Percentiles rank a stretch among this genome's conserved stretches.
Conservation (phyloP, 2,113 vertebrate genomes). For the Charina bottae region DNA sequence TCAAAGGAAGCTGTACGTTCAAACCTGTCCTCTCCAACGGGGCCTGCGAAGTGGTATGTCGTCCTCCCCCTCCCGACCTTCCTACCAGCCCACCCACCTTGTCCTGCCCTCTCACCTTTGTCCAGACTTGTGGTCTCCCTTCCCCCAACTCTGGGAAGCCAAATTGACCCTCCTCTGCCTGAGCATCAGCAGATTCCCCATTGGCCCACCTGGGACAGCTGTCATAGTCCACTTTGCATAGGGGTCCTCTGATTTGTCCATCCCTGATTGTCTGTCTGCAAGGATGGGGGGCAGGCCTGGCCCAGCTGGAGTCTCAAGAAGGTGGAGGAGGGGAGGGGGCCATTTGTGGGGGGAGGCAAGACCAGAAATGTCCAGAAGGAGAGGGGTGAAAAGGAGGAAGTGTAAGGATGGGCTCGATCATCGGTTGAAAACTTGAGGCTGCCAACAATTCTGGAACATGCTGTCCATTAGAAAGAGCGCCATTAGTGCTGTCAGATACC, state of each 20-base stretch:
- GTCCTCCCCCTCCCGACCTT: too few relatives aligned
- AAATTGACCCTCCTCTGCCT: too few relatives aligned
- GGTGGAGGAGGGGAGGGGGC: not conserved
- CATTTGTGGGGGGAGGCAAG: too few relatives aligned
- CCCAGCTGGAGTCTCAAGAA: not conserved
- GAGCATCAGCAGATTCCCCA: not conserved
- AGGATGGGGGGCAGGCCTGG: not conserved
- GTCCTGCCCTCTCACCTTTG: not conserved
- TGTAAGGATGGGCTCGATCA: not conserved
- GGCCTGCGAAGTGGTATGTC: not conserved
- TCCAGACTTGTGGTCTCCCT: not conserved
- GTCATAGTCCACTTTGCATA: slow-evolving; percentile 39
- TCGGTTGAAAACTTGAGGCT: not conserved
- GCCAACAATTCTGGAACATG: not conserved
- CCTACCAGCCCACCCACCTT: not conserved
- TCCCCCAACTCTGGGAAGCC: not conserved
- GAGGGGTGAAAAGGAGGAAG: not conserved
- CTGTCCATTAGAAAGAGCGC: too few relatives aligned
- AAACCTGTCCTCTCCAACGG: not conserved
- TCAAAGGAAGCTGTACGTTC: not conserved
- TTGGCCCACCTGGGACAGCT: slow-evolving; percentile 3
- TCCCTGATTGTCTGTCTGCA: not conserved
- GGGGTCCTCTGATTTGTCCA: not conserved
- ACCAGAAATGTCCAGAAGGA: not conserved
- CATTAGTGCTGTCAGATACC: too few relatives aligned